A percentile compares a stretch with the other conserved stretches of the same genome.
Conservation (phyloP, 2,797 vertebrate genomes). For the Platyrinchus mystaceus region DNA sequence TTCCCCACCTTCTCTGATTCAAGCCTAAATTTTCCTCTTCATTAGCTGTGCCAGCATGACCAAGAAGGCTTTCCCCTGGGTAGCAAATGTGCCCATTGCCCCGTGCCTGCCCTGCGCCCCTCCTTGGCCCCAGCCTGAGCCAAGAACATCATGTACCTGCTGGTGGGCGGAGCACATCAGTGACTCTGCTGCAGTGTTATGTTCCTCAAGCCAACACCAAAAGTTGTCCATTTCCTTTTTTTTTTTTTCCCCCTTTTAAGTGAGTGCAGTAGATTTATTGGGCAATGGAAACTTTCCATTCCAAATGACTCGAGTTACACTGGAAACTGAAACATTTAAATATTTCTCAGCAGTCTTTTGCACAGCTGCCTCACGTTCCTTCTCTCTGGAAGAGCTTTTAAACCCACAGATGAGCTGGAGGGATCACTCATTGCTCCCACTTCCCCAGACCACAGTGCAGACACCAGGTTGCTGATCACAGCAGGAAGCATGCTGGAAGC, state of each 20-base stretch:
- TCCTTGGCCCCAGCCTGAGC: neutral
- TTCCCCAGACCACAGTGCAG: fast-evolving
- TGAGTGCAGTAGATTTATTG: constrained; percentile 24
- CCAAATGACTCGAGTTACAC: constrained; percentile 11
- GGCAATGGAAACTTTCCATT: constrained; percentile 49
- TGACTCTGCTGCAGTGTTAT: neutral
- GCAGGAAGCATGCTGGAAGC: fast-evolving
- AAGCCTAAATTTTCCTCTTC: neutral
- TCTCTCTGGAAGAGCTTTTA: neutral
- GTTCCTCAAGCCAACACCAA: neutral
- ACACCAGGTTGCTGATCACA: neutral
- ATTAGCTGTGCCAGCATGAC: neutral
- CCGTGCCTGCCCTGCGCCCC: neutral
- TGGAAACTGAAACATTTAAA: constrained; percentile 24
- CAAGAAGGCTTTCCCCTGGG: neutral
- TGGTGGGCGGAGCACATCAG: neutral
- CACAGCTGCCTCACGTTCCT: neutral
- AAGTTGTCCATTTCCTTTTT: neutral
- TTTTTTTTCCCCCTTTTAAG: neutral
- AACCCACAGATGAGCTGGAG: neutral
- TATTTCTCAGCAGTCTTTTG: constrained; percentile 15
- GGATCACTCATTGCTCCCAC: neutral
- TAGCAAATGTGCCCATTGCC: neutral
- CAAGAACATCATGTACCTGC: constrained; percentile 46
- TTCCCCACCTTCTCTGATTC: neutral